A percentile compares a stretch with the other conserved stretches of the same genome.
Evolutionary conservation across 2,113 vertebrate species (phyloP).

Genomic region (Okapia johnstoni): DNA sequence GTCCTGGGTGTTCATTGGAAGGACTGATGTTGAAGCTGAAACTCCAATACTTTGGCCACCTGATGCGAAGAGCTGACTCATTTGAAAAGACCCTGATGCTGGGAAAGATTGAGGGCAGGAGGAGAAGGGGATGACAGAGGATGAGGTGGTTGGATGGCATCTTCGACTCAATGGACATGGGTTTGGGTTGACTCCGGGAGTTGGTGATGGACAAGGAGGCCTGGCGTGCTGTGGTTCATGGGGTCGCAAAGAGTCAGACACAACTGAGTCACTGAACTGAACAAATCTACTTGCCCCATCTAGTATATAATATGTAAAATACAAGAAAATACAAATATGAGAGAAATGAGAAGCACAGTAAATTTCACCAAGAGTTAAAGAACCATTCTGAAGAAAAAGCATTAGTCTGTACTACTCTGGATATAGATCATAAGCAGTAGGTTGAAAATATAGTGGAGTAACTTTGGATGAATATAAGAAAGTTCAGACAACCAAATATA

Average conservation of each 20-base stretch:
- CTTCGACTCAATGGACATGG: fast-evolving
- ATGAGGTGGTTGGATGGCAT: not conserved
- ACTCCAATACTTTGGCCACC: not conserved
- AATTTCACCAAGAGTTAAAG: not conserved
- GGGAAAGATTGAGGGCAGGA: not conserved
- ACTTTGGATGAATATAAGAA: not conserved
- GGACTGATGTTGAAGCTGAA: not conserved
- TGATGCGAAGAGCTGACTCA: not conserved
- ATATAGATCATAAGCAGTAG: not conserved
- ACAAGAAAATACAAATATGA: not conserved
- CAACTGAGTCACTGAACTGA: not conserved
- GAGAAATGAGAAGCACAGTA: not conserved
- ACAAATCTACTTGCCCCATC: not conserved
- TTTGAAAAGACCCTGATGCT: not conserved
- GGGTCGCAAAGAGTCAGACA: not conserved
- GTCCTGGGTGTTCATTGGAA: not conserved
- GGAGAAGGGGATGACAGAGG: not conserved
- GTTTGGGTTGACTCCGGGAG: not conserved
- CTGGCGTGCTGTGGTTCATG: not conserved
- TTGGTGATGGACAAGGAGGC: not conserved
- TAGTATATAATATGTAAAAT: not conserved
- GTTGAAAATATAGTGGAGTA: not conserved
- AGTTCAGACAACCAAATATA: not conserved
- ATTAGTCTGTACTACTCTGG: not conserved
- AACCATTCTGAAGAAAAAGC: not conserved